Conservation (phyloP, 2,113 vertebrate species). For the Bothrops jararaca region DNA sequence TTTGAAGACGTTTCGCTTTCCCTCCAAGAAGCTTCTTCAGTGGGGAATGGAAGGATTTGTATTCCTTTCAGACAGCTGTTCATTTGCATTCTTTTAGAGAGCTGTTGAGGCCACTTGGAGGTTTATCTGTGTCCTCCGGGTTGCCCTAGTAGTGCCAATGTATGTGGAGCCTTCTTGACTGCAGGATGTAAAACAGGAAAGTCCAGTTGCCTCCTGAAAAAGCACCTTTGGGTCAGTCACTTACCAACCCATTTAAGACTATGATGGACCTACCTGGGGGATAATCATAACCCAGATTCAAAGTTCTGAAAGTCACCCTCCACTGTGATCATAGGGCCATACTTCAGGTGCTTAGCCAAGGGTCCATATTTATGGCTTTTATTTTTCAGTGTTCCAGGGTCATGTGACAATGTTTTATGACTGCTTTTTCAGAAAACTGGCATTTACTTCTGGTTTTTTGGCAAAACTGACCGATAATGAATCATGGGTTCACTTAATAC, state of each 20-base stretch:
- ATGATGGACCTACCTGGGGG: neutral
- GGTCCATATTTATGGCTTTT: neutral
- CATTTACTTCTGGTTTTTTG: neutral
- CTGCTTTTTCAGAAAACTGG: neutral
- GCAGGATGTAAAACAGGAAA: no score
- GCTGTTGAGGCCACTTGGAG: no score
- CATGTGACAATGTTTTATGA: neutral
- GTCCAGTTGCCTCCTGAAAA: no score
- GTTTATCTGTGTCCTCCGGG: no score
- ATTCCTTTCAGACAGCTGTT: no score
- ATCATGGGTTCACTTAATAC: neutral
- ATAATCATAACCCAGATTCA: neutral
- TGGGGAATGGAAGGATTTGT: no score
- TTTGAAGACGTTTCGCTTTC: no score
- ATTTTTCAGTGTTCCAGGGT: neutral
- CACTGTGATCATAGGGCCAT: neutral
- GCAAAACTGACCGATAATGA: neutral
- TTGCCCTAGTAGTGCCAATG: no score
- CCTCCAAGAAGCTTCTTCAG: no score
- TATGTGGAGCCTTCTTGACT: no score
- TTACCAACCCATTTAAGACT: neutral
- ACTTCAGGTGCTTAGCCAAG: neutral
- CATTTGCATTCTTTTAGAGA: no score
- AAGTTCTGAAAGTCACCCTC: neutral
- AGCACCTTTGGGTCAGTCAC: no score